Evolutionary conservation across 2,888 invertebrate species (phyloP), one percentile per base, ranked within the genome.

Genomic region (Chymomyza fuscimana): DNA sequence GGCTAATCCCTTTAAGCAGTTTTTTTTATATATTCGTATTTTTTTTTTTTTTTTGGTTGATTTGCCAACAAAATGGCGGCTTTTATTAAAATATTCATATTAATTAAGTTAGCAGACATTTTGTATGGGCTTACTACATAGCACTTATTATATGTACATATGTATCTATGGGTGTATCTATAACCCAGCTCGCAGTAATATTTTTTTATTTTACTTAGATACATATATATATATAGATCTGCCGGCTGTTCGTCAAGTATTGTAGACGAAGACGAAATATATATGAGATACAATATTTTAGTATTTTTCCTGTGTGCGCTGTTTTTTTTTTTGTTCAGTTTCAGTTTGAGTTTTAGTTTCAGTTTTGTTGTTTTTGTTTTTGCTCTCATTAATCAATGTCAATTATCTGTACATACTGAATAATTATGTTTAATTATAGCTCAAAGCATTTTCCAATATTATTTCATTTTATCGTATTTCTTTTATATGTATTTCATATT

Each of bases 351-450:
- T 63, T 60, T 70, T 67, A 63, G 62, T 65, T 65, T 63, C 65
- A 50, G 40, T 51, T 62, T 36, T 46, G 16, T 69, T 51, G 10
- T 50, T 61, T 61, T 61, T 60, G 56, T 46, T 82, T 79, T 80
- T 80, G 79, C 85, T 85, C 89, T 89, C 90, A 89, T 89, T 89
- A 89, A 89, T 89, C 89, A 89, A 89, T 89, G 89, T 89, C 89
- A 90, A 90, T 89, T 89, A 89, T 83, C 85, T 85, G 80, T 88
- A 86, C 88, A 82, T 87, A 86, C 88, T 88, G 81, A 86, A 88
- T 86, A 86, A 86, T 88, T 86, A 88, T 84, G 87, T 77, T 86
- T 86, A 86, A 88, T 86, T 86, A 88, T 88, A 86, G 88, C 75
- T 70, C 46, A 72, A 73, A 82, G 82, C 76, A 88, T 88, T 82